Base-by-base conservation (phyloP, 2,888 invertebrate species). In the Clistopyga incitator region DNA sequence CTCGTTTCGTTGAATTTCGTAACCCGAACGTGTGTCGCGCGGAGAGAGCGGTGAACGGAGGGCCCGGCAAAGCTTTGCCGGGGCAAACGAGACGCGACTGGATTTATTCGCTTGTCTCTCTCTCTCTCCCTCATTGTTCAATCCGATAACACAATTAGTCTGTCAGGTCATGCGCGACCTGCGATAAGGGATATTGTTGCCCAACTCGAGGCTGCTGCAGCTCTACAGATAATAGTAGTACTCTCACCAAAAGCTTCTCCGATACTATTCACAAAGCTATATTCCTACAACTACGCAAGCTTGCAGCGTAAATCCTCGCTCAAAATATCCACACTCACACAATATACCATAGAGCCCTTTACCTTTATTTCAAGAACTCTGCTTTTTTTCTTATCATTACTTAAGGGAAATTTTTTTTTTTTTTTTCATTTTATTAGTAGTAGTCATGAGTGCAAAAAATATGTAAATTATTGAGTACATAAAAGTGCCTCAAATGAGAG, bases 121-220 rank as follows among this genome's bases (percentile, higher is more conserved):
- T 42, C 47, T n/a, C 6, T 6, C 29, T 45, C 42, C 45, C 64
- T 42, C 47, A 71, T 65, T 78, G 78, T 76, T 79, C 70, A 52
- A 47, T 56, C 85, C 87, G 91, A 91, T 90, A 91, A 91, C 89
- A 88, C 88, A 91, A 90, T 91, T 91, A 91, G 90, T 88, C 88
- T 87, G 90, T 88, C 88, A 87, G 89, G 88, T 90, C 89, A 91
- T 90, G 90, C 89, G 90, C 89, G 88, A 90, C 88, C 87, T 86
- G 88, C 86, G 91, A 90, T 91, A 91, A 90, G 88, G 87, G 88
- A 88, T 82, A 54, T 71, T 71, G 56, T 29, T 13, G 45, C 42
- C 54, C 38, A 3, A 13, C 68, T 70, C 64, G 38, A 34, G 20
- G 47, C 15, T 67, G 52, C 82, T 82, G 82, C 59, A 38, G 47